phyloP scores from a whole-genome alignment of 2,888 invertebrate species.

The Nomada lathburiana region DNA sequence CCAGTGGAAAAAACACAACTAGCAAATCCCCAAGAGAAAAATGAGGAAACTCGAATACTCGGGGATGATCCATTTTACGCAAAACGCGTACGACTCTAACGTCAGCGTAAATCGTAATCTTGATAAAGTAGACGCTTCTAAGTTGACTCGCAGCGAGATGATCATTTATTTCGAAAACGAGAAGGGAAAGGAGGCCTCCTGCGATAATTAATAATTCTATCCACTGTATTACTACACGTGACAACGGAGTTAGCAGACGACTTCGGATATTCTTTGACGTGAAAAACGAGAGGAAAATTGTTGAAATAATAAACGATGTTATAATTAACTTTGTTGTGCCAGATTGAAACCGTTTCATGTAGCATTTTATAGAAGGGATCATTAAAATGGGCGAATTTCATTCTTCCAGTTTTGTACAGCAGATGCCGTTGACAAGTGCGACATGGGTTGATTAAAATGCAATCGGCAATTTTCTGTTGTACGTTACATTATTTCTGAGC shows the following conservation, averaged over 20 bases:
- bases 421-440: background rate
- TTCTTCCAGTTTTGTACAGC: background rate
- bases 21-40: too few species aligned
- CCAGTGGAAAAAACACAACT: too few species aligned
- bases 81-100: background rate
- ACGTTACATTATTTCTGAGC: too few species aligned
- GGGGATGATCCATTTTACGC: background rate
- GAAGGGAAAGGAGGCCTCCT: background rate
- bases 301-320: background rate
- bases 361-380: background rate
- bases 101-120: background rate
- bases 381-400: background rate
- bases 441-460: background rate
- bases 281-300: background rate
- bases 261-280: too few species aligned
- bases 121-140: background rate
- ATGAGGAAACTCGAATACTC: background rate
- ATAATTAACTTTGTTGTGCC: background rate
- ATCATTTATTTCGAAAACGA: conserved; percentile 3
- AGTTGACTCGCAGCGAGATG: background rate
- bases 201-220: too few species aligned
- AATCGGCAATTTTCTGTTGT: background rate
- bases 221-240: too few species aligned
- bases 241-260: too few species aligned
- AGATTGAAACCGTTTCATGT: background rate